Evolutionary conservation across 2,113 vertebrate species (phyloP), one percentile per base, ranked within the genome.

Genomic region (Picathartes gymnocephalus): DNA sequence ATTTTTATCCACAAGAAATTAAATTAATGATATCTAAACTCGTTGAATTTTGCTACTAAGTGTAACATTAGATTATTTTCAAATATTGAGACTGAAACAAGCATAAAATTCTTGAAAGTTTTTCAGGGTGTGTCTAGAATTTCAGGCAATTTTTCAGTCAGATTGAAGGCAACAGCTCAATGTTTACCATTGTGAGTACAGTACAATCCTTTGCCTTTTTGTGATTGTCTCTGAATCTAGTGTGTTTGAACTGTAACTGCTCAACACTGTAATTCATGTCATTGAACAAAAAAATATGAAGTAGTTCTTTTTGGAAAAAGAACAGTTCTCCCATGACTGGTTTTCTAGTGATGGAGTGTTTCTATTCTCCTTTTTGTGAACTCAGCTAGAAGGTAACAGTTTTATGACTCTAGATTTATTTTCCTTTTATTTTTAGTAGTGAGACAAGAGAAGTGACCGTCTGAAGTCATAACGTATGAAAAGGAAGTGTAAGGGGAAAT

Each of bases 321-420:
- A 17, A 31, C 33, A 48, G 15, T 61, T 77, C 11, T 91, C 23
- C 45, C 16, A 31, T 85, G 31, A 19, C 39, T 54, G 8, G 5
- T 87, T 91, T 82, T 79, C 57, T 76, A 40, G 35, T 66, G 81
- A 87, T 73, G 39, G 39, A 90, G 45, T 70, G 23, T 70, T 79
- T 62, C 73, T 77, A 30, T 66, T 84, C 45, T 91, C 70, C 73
- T 95, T 91, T 58, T 25, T 70, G 71, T 85, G 90, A 90, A 68
- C 58, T 84, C 71, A 90, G 68, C 58, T 91, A 83, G 78, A 86
- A 80, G 21, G 17, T 88, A 85, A 61, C 50, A 57, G 76, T 50
- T 95, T 91, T 82, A 93, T 35, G 45, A 35, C 42, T 90, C 18
- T 10, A 80, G 77, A 94, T 95, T 93, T 94, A 94, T 94, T 88